phyloP scores from a whole-genome alignment of 2,113 vertebrate genomes.

The Catharus fuscescens region DNA sequence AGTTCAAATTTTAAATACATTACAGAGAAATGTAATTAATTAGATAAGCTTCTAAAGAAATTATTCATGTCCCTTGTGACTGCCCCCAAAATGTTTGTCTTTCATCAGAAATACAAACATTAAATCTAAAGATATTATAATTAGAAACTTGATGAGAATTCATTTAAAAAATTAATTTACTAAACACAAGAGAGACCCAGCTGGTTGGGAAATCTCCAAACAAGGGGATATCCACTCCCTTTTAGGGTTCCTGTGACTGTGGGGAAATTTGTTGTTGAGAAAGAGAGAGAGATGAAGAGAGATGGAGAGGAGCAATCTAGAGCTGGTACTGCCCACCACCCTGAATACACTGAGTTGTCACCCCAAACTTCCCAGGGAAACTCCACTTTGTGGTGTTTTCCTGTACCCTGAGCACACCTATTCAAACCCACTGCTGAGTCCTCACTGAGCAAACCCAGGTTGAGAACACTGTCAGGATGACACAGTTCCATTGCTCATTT shows the following conservation, averaged over 20 bases:
- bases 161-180: constrained; percentile 75
- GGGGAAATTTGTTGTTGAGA: background rate
- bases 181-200: constrained; percentile 56
- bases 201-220: constrained; percentile 29
- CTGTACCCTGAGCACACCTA: background rate
- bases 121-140: constrained; percentile 80
- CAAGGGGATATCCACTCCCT: constrained; percentile 5
- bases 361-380: background rate
- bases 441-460: background rate
- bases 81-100: constrained; percentile 83
- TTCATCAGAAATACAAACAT: constrained; percentile 86
- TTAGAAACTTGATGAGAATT: constrained; percentile 77
- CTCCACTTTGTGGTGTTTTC: background rate
- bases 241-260: background rate
- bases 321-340: background rate
- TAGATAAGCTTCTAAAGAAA: constrained; percentile 89
- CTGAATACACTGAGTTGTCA: background rate
- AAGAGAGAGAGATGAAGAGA: background rate
- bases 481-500: background rate
- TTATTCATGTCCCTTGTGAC: constrained; percentile 88
- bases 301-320: background rate
- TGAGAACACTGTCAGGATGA: background rate
- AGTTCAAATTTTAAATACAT: constrained; percentile 87
- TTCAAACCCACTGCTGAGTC: background rate
- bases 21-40: constrained; percentile 86